Base-by-base conservation (phyloP, 2,797 vertebrate species). In the Notolabrus celidotus region DNA sequence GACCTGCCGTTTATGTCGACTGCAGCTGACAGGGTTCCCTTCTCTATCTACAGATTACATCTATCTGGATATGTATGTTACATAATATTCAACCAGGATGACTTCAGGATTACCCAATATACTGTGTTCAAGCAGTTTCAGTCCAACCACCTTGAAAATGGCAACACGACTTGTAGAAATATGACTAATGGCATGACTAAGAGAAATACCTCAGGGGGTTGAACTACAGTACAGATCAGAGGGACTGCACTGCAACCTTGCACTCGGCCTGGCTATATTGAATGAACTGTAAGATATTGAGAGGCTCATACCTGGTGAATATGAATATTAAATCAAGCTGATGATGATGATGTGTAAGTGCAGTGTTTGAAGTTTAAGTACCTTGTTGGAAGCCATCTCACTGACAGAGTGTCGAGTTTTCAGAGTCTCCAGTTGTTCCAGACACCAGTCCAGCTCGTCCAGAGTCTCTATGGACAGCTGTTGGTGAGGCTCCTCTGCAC, bases 301-400 rank as follows among this genome's bases (percentile, higher is more conserved):
- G 9, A 10, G 9, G 41, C 17, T 15, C 53, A 3, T 22, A 12
- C 16, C 16, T 38, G 34, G 47, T 57, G 42, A 27, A 41, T 19
- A 2, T 47, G 33, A 10, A 42, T 19, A 51, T 22, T 29, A 1
- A 1, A 29, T 23, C 7, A 19, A 36, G 23, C 43, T 53, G 34
- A 22, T 51, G 16, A 42, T 43, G 7, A 43, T 47, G n/a, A n/a
- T 31, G 16, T 53, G 36, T 45, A 14, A 39, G 17, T 14, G 19
- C 15, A 53, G n/a, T 19, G 10, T 50, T 4, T 59, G 22, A 19
- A 39, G n/a, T 51, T 31, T 7, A 29, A 47, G 23, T 74, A 97
- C 97, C 96, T 98, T 98, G 90, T 94, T 97, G 71, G 97, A 99
- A 4, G 97, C 97, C 97, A 98, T 98, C 86, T 97, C 97, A 14